Evolutionary conservation across 2,888 invertebrate species (phyloP), one percentile per base, ranked within the genome.

Genomic region (Conomelus anceps): DNA sequence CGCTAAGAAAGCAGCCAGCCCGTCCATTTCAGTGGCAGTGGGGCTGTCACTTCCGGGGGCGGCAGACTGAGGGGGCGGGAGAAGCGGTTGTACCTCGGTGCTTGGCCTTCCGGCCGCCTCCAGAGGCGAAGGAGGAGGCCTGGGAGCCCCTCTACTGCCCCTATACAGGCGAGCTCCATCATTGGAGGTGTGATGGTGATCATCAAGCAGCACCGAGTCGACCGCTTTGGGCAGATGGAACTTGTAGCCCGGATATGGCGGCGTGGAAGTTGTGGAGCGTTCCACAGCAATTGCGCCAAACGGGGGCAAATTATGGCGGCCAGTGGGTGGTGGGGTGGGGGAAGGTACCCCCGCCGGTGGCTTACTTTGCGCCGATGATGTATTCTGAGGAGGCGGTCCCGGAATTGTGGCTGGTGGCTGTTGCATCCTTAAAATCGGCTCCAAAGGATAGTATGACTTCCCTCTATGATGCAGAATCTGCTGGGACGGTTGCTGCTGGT

Each of bases 201-300:
- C 90, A 22, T 84, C 87, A 13, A 85, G 34, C 20, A 24, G 88
- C 17, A 96, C 94, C 4, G 96, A 96, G 93, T 96, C 96, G 22
- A 96, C 94, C 17, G 96, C 96, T 93, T 95, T 95, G 23, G 96
- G 96, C 93, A 96, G 94, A 93, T 96, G 95, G 91, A 96, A 95
- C 92, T 96, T 95, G 92, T 94, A 94, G 23, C 89, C 89, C 7
- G 90, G 88, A 92, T 94, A 93, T n/a, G 94, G 93, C 23, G 94
- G 94, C 85, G 90, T 41, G 3, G 94, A 93, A 90, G 93, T 94
- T 90, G 93, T 93, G n/a, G n/a, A n/a, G 91, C 94, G 93, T 91
- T 94, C 94, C 85, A 94, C 93, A 90, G 94, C 92, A 92, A 94
- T 94, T 9, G 94, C 94, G 17, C 94, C 94, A 91, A 95, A 95